These are phyloP conservation scores for Drosophila picticornis DNA, from an alignment of 2,888 invertebrate species.

Conservation along the genomic window DNA sequence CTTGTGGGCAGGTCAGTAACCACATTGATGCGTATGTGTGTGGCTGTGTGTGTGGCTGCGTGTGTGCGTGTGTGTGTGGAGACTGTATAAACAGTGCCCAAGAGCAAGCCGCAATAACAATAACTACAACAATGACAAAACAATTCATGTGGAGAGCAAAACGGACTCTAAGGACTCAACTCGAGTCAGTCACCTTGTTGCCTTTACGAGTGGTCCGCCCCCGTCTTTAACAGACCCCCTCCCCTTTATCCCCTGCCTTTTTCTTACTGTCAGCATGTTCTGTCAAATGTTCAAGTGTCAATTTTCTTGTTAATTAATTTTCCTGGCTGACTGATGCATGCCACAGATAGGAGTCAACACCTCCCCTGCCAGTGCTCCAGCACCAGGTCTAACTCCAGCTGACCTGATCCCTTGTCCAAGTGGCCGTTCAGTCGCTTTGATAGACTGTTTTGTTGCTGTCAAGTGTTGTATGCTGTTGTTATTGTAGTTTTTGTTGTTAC, in stretches of 20 bases:
- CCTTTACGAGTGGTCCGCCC: conserved; percentile 58
- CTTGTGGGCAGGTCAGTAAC: conserved; percentile 35
- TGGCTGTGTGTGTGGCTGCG: conserved; percentile 2
- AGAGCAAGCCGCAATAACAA: conserved; percentile 32
- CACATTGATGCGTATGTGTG: conserved; percentile 6
- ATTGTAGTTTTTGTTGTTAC: conserved; percentile 27
- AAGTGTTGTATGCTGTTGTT: conserved; percentile 28
- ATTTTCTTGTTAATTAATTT: conserved; percentile 82
- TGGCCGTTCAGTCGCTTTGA: conserved; percentile 45
- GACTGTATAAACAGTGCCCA: conserved; percentile 37
- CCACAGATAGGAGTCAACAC: conserved; percentile 67
- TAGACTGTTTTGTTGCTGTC: conserved; percentile 60
- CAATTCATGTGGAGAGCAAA: conserved; percentile 57
- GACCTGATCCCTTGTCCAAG: conserved; percentile 45
- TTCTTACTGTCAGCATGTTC: conserved; percentile 54
- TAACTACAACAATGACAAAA: conserved; percentile 48
- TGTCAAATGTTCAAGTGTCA: conserved; percentile 79
- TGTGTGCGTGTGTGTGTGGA: conserved; percentile 4
- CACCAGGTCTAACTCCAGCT: conserved; percentile 6
- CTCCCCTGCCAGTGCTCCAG: conserved; percentile 11
- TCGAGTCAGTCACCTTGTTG: conserved; percentile 64
- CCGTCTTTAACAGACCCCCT: not conserved
- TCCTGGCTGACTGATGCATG: conserved; percentile 77
- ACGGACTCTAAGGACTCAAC: conserved; percentile 34
- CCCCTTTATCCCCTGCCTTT: not conserved